Evolutionary conservation across 64 coral and sea anemone species (phyloP), one percentile per base, ranked within the genome.

Genomic region (Trachythela sp.): DNA sequence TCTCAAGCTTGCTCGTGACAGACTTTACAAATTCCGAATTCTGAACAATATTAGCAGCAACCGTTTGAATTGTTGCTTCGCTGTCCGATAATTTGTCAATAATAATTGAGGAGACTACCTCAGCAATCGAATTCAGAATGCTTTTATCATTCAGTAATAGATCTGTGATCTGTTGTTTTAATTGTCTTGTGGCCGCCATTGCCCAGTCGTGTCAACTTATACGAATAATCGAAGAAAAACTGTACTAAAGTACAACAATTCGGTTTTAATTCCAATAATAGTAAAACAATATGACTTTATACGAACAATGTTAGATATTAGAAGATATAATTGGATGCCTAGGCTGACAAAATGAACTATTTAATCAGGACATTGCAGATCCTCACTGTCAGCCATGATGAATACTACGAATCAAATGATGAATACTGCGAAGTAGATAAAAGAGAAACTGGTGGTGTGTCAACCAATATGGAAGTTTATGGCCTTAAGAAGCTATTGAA

Each of bases 121-220:
- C 45, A 0, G 85, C 45, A 86, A 86, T 86, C 31, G 51, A 87
- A n/a, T 87, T 87, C 48, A 87, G 32, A 87, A 87, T 87, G 50
- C 54, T 29, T 52, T 48, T 87, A 48, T 87, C 54, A 32, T 35
- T 35, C 54, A 87, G 18, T 41, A 87, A 48, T 30, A 87, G 35
- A 87, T 86, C 48, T 42, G 48, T 86, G 6, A 86, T 26, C 43
- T 86, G 80, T 84, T 84, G 85, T 86, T 86, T 86, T 22, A 54
- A 29, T 86, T 86, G 45, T 9, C 40, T 49, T 59, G 85, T 34
- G 43, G 56, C 56, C 48, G 30, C 35, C n/a, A 59, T 52, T 1
- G 50, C 36, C 50, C 85, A n/a, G 52, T 30, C 43, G 43, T 42
- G 56, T 60, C 56, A n/a, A 30, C 85, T 87, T 60, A 2, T 42